Evolutionary conservation across 2,888 invertebrate genomes (phyloP).

Genomic region (Saturnia pavonia): DNA sequence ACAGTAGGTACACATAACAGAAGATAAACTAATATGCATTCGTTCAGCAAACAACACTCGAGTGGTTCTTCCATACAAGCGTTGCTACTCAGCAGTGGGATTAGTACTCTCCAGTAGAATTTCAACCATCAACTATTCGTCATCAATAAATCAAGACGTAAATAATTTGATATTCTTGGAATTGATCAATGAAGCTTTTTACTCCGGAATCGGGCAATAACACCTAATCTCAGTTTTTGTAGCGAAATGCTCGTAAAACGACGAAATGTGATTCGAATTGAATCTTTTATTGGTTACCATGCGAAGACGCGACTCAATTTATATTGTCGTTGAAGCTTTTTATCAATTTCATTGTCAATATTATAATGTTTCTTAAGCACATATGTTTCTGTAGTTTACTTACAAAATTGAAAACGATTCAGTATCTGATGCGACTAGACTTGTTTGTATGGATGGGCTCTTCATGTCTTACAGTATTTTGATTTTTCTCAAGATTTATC

Average conservation of each 20-base stretch:
- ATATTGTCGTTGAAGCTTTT: neutral
- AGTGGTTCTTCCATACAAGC: neutral
- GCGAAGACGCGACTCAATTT: neutral
- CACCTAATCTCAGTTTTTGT: constrained; percentile 10
- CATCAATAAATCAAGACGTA: constrained; percentile 1
- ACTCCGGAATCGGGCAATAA: constrained; percentile 5
- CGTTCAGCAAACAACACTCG: no score
- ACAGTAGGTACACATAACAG: no score
- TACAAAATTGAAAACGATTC: neutral
- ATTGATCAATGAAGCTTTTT: constrained; percentile 1
- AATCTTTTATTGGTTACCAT: neutral
- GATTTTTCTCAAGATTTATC: no score
- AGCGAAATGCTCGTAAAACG: constrained; percentile 3
- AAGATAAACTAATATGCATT: no score
- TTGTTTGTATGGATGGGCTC: no score
- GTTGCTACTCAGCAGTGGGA: no score
- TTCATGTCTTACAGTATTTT: no score
- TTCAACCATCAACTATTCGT: neutral
- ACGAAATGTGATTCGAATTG: constrained; percentile 7
- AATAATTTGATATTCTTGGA: neutral
- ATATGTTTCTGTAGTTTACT: no score
- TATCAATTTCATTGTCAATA: neutral
- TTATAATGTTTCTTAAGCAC: neutral
- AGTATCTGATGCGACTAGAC: neutral
- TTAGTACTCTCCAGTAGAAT: no score